Conservation (phyloP, 2,797 vertebrate species). For the Platyrinchus mystaceus region DNA sequence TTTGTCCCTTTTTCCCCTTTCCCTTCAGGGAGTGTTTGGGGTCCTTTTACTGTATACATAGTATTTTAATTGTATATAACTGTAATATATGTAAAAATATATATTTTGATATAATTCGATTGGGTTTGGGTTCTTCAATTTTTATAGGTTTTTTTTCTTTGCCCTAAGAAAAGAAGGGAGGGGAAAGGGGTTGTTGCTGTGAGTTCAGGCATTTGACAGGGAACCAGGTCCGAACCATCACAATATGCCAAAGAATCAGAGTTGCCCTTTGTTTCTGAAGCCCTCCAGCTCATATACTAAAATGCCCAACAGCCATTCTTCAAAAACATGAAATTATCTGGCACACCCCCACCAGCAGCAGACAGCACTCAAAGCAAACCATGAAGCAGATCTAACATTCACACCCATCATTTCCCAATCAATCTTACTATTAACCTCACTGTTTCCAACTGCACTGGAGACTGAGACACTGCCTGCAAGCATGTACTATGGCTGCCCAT, state of each 20-base stretch:
- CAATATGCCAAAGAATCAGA: background rate
- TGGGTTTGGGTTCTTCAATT: no score
- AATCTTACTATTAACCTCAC: background rate
- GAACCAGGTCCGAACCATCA: no score
- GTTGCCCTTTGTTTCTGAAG: background rate
- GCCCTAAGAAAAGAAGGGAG: no score
- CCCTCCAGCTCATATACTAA: background rate
- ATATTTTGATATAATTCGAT: no score
- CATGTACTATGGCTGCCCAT: background rate
- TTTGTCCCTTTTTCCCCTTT: no score
- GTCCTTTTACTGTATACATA: no score
- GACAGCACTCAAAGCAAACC: background rate
- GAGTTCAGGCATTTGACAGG: no score
- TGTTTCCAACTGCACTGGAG: background rate
- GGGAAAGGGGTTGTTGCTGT: no score
- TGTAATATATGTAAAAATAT: no score
- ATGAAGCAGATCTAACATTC: background rate
- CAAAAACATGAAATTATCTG: background rate
- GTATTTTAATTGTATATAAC: no score
- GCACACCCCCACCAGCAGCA: background rate
- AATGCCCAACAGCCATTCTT: background rate
- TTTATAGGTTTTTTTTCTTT: no score
- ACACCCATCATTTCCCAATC: background rate
- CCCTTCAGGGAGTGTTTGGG: no score
- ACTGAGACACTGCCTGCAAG: background rate